phyloP scores from a whole-genome alignment of 2,888 invertebrate species.

The Acrobasis repandana region DNA sequence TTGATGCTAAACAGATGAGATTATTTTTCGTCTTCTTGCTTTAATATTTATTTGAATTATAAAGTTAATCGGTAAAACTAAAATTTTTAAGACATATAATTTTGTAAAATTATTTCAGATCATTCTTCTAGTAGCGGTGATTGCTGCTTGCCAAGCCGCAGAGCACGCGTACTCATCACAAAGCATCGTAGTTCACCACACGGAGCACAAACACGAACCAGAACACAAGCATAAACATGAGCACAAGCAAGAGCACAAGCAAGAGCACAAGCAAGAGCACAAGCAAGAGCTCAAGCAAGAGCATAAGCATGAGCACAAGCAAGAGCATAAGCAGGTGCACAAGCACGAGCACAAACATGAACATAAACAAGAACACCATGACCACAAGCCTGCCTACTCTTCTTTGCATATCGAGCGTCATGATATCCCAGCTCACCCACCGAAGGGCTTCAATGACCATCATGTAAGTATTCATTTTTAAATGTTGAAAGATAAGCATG shows the following conservation, averaged over 20 bases:
- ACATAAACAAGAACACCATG: conserved; percentile 14
- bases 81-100: too few species aligned
- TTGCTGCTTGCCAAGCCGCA: background rate
- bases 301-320: conserved; percentile 6
- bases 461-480: background rate
- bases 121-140: background rate
- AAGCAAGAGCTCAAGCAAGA: conserved; percentile 19
- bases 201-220: conserved; percentile 23
- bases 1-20: too few species aligned
- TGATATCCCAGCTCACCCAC: conserved; percentile 18
- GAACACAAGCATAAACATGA: conserved; percentile 34
- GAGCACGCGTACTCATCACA: conserved; percentile 38
- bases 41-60: too few species aligned
- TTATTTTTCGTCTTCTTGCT: too few species aligned
- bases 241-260: conserved; percentile 36
- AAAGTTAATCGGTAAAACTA: too few species aligned
- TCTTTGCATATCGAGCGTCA: conserved; percentile 20
- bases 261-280: conserved; percentile 36
- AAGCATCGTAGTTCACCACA: conserved; percentile 28
- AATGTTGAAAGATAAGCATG: background rate
- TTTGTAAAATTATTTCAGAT: background rate
- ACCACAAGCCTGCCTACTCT: conserved; percentile 21
- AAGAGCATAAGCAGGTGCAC: conserved; percentile 13
- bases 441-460: conserved; percentile 16
- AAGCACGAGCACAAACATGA: conserved; percentile 9